These are phyloP conservation scores for Montifringilla adamsi DNA, from an alignment of 2,113 vertebrate species.

Conservation along the genomic window DNA sequence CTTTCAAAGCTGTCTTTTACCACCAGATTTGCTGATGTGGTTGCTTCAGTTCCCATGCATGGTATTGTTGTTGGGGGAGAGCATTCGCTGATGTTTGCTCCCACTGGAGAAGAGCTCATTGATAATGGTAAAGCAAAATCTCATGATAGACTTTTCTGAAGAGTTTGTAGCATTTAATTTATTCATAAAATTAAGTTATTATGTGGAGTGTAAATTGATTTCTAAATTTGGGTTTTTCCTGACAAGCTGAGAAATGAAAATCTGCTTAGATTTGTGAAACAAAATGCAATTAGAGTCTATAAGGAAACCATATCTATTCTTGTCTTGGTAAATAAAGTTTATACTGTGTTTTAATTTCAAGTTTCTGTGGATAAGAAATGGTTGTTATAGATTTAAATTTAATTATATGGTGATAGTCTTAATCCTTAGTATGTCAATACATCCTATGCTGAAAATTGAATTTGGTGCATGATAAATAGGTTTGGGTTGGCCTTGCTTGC, in stretches of 20 bases:
- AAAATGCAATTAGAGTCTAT: background rate
- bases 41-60: background rate
- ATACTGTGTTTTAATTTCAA: background rate
- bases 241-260: background rate
- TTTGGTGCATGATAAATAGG: background rate
- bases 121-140: background rate
- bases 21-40: background rate
- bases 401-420: background rate
- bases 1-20: background rate
- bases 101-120: background rate
- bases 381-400: background rate
- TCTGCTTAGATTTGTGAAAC: background rate
- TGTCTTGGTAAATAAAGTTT: background rate
- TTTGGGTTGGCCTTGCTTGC: background rate
- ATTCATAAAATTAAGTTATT: conserved; percentile 3
- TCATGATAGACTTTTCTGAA: background rate
- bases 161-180: background rate
- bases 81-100: background rate
- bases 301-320: background rate
- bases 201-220: background rate
- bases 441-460: background rate
- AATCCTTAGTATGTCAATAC: background rate
- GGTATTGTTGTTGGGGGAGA: background rate
- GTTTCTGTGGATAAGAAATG: background rate
- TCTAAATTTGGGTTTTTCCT: background rate